Conservation (phyloP, 2,888 invertebrate genomes). For the Anthophora plumipes region DNA sequence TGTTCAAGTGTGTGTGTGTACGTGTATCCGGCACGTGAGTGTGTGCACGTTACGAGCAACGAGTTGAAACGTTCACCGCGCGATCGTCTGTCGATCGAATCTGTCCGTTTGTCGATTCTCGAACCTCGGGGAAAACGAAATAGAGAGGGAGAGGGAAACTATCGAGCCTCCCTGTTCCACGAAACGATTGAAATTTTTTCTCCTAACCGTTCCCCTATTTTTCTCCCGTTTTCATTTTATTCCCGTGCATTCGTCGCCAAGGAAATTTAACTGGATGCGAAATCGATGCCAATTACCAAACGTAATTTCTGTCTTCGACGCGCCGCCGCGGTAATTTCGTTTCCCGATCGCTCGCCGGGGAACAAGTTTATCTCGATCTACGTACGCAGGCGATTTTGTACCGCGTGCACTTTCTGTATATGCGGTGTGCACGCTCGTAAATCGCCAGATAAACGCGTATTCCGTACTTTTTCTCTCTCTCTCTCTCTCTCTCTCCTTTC, state of each 20-base stretch:
- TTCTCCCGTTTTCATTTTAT: neutral
- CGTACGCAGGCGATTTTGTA: neutral
- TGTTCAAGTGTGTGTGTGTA: too few relatives aligned
- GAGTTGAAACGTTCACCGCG: neutral
- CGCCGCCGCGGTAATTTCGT: neutral
- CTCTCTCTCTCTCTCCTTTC: too few relatives aligned
- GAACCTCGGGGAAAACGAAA: neutral
- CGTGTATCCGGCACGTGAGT: neutral
- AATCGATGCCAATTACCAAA: slow-evolving; percentile 25
- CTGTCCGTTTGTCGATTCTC: slow-evolving; percentile 21
- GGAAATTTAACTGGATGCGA: slow-evolving; percentile 18
- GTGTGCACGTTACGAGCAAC: slow-evolving; percentile 16
- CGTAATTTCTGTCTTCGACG: slow-evolving; percentile 24
- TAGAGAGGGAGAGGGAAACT: neutral
- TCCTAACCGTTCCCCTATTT: neutral
- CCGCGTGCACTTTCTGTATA: neutral
- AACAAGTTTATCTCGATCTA: slow-evolving; percentile 17
- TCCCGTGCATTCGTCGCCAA: neutral
- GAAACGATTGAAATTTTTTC: slow-evolving; percentile 17
- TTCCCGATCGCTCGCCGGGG: neutral
- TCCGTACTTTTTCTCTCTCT: too few relatives aligned
- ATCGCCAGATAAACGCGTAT: slow-evolving; percentile 20
- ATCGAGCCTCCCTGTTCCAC: neutral
- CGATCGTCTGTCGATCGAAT: slow-evolving; percentile 13
- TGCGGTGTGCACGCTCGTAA: slow-evolving; percentile 3